Percentiles rank a stretch among this genome's conserved stretches.
phyloP scores from a whole-genome alignment of 2,797 vertebrate species.

The Sus cebifrons region DNA sequence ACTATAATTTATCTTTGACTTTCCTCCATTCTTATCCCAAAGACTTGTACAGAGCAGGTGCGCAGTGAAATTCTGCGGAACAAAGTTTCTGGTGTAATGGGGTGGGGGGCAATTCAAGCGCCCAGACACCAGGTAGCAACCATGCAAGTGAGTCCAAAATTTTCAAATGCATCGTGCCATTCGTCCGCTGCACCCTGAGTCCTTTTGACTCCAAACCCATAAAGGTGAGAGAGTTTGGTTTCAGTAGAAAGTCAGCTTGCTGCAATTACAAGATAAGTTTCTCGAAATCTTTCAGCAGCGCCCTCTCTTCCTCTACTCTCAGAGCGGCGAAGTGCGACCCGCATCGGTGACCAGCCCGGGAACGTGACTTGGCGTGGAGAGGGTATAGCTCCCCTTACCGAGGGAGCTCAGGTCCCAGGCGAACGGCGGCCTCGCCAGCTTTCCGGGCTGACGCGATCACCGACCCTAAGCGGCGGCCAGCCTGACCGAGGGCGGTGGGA shows the following conservation, averaged over 20 bases:
- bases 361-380: conserved; percentile 73
- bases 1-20: neutral
- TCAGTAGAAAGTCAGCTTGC: neutral
- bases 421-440: conserved; percentile 50
- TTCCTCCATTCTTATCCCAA: neutral
- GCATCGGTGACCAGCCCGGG: neutral
- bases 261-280: neutral
- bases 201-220: neutral
- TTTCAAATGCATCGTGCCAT: neutral
- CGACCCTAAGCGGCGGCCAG: conserved; percentile 38
- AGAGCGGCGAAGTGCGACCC: neutral
- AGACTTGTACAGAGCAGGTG: neutral
- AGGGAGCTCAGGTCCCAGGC: conserved; percentile 58
- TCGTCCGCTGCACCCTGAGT: neutral
- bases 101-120: neutral
- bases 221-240: neutral
- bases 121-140: neutral
- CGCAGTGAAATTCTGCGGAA: neutral
- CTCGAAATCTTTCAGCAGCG: neutral
- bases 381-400: conserved; percentile 67
- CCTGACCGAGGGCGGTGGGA: conserved; percentile 22
- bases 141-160: neutral
- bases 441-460: conserved; percentile 68
- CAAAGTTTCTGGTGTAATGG: no score
- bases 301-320: neutral